Conservation (phyloP, 92 coral and sea anemone species). For the Zoanthus solanderi region DNA sequence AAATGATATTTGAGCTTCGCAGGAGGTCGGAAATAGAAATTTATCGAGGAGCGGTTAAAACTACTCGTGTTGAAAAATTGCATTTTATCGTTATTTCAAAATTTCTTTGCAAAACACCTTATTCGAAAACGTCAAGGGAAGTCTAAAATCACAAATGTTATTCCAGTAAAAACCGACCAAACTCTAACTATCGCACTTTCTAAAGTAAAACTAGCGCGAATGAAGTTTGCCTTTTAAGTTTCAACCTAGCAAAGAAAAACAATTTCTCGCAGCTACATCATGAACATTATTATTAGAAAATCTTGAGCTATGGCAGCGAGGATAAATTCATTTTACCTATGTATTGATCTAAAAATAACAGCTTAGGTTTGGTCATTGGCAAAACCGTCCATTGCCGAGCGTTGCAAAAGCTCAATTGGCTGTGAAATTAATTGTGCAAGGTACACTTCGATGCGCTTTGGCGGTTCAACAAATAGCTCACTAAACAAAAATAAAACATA, state of each 20-base stretch:
- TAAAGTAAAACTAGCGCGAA: constrained; percentile 2
- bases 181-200: background rate
- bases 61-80: background rate
- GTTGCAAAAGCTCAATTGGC: constrained; percentile 46
- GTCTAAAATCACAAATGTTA: background rate
- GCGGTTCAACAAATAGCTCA: background rate
- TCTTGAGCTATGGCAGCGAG: background rate
- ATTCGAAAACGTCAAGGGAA: background rate
- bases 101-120: background rate
- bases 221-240: background rate
- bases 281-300: background rate
- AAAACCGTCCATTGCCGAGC: background rate
- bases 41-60: background rate
- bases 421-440: constrained; percentile 35
- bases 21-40: background rate
- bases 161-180: background rate
- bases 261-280: background rate
- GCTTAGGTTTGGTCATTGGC: background rate
- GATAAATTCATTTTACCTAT: background rate
- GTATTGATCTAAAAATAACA: background rate
- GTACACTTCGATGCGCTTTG: background rate
- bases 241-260: background rate
- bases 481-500: background rate
- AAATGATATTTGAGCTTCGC: background rate
- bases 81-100: background rate